Evolutionary conservation across 2,113 vertebrate species (phyloP), one percentile per base, ranked within the genome.

Genomic region (Delphinapterus leucas): DNA sequence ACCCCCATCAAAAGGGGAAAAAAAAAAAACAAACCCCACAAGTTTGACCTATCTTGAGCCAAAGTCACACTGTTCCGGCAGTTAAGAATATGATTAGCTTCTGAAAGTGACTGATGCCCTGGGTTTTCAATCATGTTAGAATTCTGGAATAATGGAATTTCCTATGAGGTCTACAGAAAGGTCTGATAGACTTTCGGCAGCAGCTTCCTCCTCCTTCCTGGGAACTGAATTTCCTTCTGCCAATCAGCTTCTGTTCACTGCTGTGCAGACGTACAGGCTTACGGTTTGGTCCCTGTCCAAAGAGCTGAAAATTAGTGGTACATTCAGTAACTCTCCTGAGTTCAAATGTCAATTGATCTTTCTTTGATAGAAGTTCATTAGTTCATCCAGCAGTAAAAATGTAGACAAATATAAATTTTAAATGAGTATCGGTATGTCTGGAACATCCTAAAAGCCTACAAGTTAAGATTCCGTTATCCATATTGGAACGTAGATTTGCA

Each of bases 111-210:
- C 95, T 80, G 97, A 97, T 97, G 92, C 77, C 94, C 92, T 92
- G 63, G 68, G 76, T 97, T 98, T 98, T 98, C 98, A 98, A 98
- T 98, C 95, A 97, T 95, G 98, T 98, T 97, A 97, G 97, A 97
- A 98, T 97, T 98, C 96, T 89, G 71, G 98, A 98, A 98, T 98
- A 98, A 98, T 98, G 96, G 97, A 98, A 98, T 98, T 98, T 98
- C 97, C 98, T 97, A 98, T 98, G 96, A 98, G 96, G 96, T 95
- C 97, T 95, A 92, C 36, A 47, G 61, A 97, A 97, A 97, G 96
- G 96, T 98, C 97, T 96, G 92, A 97, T 86, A 98, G 95, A 96
- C 95, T 96, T 97, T 97, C 83, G 87, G 81, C 38, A 10, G 76
- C 92, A 87, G 96, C 92, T 90, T 97, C 84, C 88, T 96, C 61